Percentiles rank a stretch among this genome's conserved stretches.
phyloP scores from a whole-genome alignment of 1,140 invertebrate species.

The Tetragonula clypearis region DNA sequence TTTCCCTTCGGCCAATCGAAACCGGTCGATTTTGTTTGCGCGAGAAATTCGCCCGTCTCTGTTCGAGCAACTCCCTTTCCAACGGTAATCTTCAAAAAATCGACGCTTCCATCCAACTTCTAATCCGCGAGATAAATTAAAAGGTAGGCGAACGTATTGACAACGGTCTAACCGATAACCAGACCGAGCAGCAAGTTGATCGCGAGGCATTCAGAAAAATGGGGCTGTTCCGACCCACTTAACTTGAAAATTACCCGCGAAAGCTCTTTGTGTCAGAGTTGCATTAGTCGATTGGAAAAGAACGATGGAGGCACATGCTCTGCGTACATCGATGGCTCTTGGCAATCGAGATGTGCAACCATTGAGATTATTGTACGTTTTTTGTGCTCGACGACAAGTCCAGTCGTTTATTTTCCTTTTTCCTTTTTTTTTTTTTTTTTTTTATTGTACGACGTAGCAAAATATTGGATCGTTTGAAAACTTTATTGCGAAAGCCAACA shows the following conservation, averaged over 20 bases:
- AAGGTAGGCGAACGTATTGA: constrained; percentile 28
- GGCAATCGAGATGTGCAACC: constrained; percentile 3
- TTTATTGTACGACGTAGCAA: not conserved
- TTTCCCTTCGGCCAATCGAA: not conserved
- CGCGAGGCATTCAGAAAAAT: constrained; percentile 15
- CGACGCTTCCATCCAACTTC: constrained; percentile 1
- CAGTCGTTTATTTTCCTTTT: constrained; percentile 1
- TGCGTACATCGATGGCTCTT: not conserved
- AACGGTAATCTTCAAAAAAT: not conserved
- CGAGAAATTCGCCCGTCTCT: not conserved
- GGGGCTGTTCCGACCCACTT: constrained; percentile 24
- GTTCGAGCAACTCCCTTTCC: not conserved
- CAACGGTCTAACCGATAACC: constrained; percentile 20
- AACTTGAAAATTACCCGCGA: constrained; percentile 29
- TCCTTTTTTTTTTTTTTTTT: not conserved
- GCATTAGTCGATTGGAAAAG: constrained; percentile 24
- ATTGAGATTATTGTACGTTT: not conserved
- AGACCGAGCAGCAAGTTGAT: not conserved
- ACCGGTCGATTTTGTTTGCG: not conserved
- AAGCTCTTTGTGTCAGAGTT: constrained; percentile 2
- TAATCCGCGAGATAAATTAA: constrained; percentile 25
- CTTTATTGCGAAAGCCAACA: not conserved
- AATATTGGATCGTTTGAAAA: not conserved
- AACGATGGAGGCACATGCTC: not conserved
- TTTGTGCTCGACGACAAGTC: not conserved